A percentile compares a stretch with the other conserved stretches of the same genome.
phyloP scores from a whole-genome alignment of 2,888 invertebrate genomes.

The Empis stercorea region DNA sequence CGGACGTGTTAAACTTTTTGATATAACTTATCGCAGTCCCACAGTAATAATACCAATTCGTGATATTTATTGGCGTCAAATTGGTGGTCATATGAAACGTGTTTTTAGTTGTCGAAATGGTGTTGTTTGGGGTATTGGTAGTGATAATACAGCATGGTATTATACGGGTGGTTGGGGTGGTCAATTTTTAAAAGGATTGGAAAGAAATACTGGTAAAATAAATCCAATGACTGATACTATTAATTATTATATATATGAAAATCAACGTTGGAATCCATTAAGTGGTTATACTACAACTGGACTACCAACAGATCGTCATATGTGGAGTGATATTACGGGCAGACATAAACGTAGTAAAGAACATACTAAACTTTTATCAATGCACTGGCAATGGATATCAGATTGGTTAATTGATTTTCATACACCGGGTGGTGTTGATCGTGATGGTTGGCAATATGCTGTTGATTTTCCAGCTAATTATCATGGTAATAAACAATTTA shows the following conservation, averaged over 20 bases:
- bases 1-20: slow-evolving; percentile 61
- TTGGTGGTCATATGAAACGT: slow-evolving; percentile 73
- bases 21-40: slow-evolving; percentile 40
- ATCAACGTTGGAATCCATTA: slow-evolving; percentile 88
- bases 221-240: slow-evolving; percentile 73
- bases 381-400: slow-evolving; percentile 79
- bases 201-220: slow-evolving; percentile 45
- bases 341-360: slow-evolving; percentile 73
- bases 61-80: slow-evolving; percentile 73
- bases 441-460: slow-evolving; percentile 91
- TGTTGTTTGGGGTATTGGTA: slow-evolving; percentile 85
- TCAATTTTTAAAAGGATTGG: slow-evolving; percentile 55
- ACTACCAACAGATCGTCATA: slow-evolving; percentile 72
- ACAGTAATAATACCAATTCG: slow-evolving; percentile 52
- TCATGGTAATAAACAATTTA: slow-evolving; percentile 73
- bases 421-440: slow-evolving; percentile 78
- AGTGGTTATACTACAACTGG: slow-evolving; percentile 79
- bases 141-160: slow-evolving; percentile 79
- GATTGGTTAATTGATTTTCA: slow-evolving; percentile 91
- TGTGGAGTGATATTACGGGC: slow-evolving; percentile 87
- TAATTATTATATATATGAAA: slow-evolving; percentile 82
- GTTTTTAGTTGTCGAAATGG: slow-evolving; percentile 64
- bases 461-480: slow-evolving; percentile 81
- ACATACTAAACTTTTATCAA: slow-evolving; percentile 69
- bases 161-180: slow-evolving; percentile 87